Percentiles rank a stretch among this genome's conserved stretches.
Evolutionary conservation across 2,888 invertebrate species (phyloP).

Genomic region (Sinodicranocentrus sp.): DNA sequence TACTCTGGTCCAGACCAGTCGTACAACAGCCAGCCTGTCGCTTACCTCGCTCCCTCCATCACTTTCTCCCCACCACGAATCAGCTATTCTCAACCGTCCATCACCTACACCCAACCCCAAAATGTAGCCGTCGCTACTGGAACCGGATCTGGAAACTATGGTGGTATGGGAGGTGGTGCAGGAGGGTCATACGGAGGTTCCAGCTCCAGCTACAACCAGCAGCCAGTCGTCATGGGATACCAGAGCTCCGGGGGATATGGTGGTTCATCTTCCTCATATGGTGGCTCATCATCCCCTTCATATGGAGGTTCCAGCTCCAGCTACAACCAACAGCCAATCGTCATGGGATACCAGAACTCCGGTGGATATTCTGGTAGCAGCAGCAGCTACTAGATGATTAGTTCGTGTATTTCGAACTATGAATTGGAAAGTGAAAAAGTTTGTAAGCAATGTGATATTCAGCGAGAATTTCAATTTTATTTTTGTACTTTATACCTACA

Average conservation of each 20-base stretch:
- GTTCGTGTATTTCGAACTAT: no score
- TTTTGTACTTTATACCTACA: background rate
- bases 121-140: slow-evolving; percentile 49
- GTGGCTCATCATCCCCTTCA: background rate
- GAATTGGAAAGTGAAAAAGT: background rate
- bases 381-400: slow-evolving; percentile 29
- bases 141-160: slow-evolving; percentile 24
- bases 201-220: slow-evolving; percentile 27
- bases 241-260: slow-evolving; percentile 13
- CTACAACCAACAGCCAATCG: slow-evolving; percentile 54
- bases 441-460: background rate
- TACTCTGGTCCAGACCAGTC: slow-evolving; percentile 52
- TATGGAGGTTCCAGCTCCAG: background rate
- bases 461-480: background rate
- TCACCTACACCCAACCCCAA: slow-evolving; percentile 60
- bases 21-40: slow-evolving; percentile 57
- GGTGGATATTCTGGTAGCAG: slow-evolving; percentile 24
- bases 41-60: slow-evolving; percentile 58
- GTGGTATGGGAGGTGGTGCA: no score
- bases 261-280: background rate
- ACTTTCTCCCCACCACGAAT: slow-evolving; percentile 62
- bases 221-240: slow-evolving; percentile 57
- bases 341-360: slow-evolving; percentile 39
- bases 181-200: slow-evolving; percentile 10
- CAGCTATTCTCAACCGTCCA: slow-evolving; percentile 56